Evolutionary conservation across 2,888 invertebrate species (phyloP).

Genomic region (Oegoconia quadripuncta): DNA sequence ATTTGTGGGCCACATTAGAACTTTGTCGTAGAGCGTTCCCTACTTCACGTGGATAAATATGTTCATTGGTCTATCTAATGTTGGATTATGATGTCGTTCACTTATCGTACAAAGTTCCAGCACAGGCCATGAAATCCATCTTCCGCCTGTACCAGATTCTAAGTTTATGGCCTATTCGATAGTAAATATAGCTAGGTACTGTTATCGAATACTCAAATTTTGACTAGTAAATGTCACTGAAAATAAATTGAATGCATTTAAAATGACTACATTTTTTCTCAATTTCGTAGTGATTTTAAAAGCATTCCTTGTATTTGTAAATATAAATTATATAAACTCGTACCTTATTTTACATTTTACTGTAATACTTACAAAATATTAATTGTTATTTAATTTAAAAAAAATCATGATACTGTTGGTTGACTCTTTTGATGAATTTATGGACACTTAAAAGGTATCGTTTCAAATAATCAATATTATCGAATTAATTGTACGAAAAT

Average conservation of each 20-base stretch:
- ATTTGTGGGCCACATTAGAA: no score
- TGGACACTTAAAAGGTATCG: no score
- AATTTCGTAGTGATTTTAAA: not conserved
- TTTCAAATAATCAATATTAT: not conserved
- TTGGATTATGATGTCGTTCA: no score
- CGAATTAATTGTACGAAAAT: no score
- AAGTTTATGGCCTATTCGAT: no score
- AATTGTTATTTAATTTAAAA: conserved; percentile 9
- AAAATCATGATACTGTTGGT: conserved; percentile 1
- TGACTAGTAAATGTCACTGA: conserved; percentile 2
- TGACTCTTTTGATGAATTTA: not conserved
- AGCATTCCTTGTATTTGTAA: conserved; percentile 36
- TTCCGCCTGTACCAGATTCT: no score
- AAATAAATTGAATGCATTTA: conserved; percentile 22
- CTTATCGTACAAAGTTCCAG: no score
- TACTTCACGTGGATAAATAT: no score
- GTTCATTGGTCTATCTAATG: no score
- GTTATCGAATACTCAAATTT: conserved; percentile 5
- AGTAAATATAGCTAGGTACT: conserved; percentile 15
- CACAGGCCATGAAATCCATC: no score
- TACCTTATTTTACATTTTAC: conserved; percentile 12
- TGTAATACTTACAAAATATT: conserved; percentile 6
- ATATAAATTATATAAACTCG: conserved; percentile 43
- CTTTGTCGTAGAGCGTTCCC: no score
- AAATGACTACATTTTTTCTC: not conserved